Base-by-base conservation (phyloP, 2,797 vertebrate species). In the Pangasius larnaudii region DNA sequence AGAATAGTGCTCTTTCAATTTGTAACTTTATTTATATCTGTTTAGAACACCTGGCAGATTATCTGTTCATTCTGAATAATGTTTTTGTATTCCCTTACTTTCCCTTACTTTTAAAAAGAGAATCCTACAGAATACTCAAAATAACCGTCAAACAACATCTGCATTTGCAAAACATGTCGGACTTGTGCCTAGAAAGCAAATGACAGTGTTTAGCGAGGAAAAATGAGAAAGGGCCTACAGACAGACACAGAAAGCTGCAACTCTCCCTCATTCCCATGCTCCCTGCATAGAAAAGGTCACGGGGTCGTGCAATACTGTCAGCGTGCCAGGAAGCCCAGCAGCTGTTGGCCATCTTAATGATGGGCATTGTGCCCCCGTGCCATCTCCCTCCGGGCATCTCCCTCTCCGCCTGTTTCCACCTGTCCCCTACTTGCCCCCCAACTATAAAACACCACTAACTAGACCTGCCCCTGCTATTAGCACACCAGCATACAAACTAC, bases 321-420 rank as follows among this genome's bases (percentile, higher is more conserved):
- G 92, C 90, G 86, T 83, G 84, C 92, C 84, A 88, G 90, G 82
- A 87, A 78, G 82, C 89, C 88, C 59, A 88, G 90, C 92, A 94
- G 93, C 92, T 95, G 94, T 91, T 93, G 93, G 93, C 93, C 92
- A 92, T 81, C 85, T 86, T 91, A 94, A 94, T 94, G 91, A 92
- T 89, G 87, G 86, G 92, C 90, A 87, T 88, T 88, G 72, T 89
- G 87, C 91, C 88, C 86, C 79, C 4, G 87, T 82, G 88, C 80
- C 78, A 61, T 88, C 83, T 87, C 88, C 91, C 89, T 88, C 75
- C 22, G 85, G 92, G 90, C 86, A 85, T 87, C 88, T 86, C 65
- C 85, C 86, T 74, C 83, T 89, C 51, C 58, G 77, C 80, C 80
- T 74, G 69, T 77, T 80, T 65, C 67, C 88, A 84, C 80, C 85